A percentile compares a stretch with the other conserved stretches of the same genome.
Evolutionary conservation across 2,888 invertebrate species (phyloP).

Genomic region (Sisyra nigra): DNA sequence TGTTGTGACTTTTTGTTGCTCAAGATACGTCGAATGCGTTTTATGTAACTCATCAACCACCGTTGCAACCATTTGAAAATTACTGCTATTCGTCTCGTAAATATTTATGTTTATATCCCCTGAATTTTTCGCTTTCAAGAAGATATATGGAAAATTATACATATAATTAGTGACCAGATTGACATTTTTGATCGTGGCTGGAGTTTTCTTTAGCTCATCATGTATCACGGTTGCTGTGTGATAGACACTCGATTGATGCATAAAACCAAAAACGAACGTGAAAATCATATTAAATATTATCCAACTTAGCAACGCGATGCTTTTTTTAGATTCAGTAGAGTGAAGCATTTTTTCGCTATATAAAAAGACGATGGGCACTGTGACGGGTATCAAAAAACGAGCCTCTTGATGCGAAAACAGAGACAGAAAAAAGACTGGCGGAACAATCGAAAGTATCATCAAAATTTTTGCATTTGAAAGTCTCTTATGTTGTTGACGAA

Average conservation of each 20-base stretch:
- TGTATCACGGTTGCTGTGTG: slow-evolving; percentile 46
- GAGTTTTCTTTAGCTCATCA: slow-evolving; percentile 33
- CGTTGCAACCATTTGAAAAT: no score
- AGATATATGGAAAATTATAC: slow-evolving; percentile 57
- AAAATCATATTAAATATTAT: slow-evolving; percentile 48
- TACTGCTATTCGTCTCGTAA: no score
- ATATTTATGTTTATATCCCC: no score
- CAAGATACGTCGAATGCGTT: no score
- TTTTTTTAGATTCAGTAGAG: slow-evolving; percentile 4
- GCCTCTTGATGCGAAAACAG: slow-evolving; percentile 86
- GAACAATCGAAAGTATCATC: slow-evolving; percentile 56
- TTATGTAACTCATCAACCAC: no score
- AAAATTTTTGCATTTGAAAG: slow-evolving; percentile 61
- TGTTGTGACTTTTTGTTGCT: no score
- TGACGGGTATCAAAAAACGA: slow-evolving; percentile 70
- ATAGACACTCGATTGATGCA: slow-evolving; percentile 78
- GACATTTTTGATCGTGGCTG: slow-evolving; percentile 30
- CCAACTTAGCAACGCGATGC: slow-evolving; percentile 34
- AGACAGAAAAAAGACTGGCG: slow-evolving; percentile 61
- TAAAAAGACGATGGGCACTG: slow-evolving; percentile 66
- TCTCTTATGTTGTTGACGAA: no score
- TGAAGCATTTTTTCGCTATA: slow-evolving; percentile 22
- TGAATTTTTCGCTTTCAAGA: slow-evolving; percentile 36
- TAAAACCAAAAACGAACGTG: slow-evolving; percentile 64
- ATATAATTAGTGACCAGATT: slow-evolving; percentile 63